Evolutionary conservation across 2,113 vertebrate genomes (phyloP), one percentile per base, ranked within the genome.

Genomic region (Microtus oregoni): DNA sequence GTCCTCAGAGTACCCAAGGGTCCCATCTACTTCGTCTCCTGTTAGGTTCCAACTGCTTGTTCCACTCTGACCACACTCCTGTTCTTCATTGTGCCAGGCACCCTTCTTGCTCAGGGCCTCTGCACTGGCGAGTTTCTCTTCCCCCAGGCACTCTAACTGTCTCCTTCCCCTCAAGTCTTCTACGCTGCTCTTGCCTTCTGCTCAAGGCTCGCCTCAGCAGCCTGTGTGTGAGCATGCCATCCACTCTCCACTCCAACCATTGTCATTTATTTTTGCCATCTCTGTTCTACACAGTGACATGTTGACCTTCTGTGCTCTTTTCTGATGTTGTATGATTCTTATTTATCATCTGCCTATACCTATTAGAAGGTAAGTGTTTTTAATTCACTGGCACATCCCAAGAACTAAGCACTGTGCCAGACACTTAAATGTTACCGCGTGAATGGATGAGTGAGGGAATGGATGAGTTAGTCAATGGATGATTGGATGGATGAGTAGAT

Each of bases 321-420:
- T 65, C n/a, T 91, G n/a, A 70, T 41, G n/a, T 14, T 35, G 92
- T 81, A 76, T 75, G 63, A 92, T 73, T 87, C 0, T 30, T 50
- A 65, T 67, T 88, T 79, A 52, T 52, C 41, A 44, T n/a, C 50
- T 38, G 0, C 76, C 73, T 93, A 24, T 76, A 72, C 12, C 26
- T 88, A 61, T 22, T 73, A 81, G 72, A 94, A 65, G 55, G 24
- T 68, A 82, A 63, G 44, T 5, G 19, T 91, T 94, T 87, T 92
- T 78, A 86, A 91, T 65, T 85, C 32, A 67, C 7, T 67, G 24
- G 30, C 68, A 3, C 14, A 92, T 28, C 38, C n/a, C 20, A 70
- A 63, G 58, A 61, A 65, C 58, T 85, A 44, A 85, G 26, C 58
- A 85, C 14, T 5, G 4, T 30, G 58, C 7, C 81, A 19, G 38